Percentiles rank a stretch among this genome's conserved stretches.
Conservation (phyloP, 2,797 vertebrate genomes). For the Dendrocincla tyrannina region DNA sequence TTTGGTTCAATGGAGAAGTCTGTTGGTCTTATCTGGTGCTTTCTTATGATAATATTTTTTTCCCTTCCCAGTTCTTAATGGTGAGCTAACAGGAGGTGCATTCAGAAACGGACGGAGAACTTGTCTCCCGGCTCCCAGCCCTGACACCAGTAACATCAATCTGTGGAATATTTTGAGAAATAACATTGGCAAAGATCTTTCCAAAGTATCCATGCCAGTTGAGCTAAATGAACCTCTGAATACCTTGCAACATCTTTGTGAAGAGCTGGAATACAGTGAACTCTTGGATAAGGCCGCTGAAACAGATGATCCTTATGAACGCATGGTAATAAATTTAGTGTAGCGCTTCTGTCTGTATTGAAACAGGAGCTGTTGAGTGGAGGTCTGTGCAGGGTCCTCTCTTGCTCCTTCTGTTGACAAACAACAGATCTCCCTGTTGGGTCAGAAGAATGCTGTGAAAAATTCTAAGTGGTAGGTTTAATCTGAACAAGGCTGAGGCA, state of each 20-base stretch:
- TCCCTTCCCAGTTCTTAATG: slow-evolving; percentile 87
- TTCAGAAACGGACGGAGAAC: slow-evolving; percentile 93
- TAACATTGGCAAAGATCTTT: slow-evolving; percentile 98
- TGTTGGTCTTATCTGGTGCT: background rate
- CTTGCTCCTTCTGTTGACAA: background rate
- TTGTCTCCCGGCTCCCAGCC: slow-evolving; percentile 90
- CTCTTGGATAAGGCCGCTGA: slow-evolving; percentile 96
- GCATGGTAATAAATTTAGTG: slow-evolving; percentile 86
- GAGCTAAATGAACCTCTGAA: slow-evolving; percentile 98
- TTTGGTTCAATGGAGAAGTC: background rate
- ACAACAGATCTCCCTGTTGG: background rate
- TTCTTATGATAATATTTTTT: slow-evolving; percentile 9
- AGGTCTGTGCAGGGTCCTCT: background rate
- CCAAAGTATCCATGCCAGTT: slow-evolving; percentile 99
- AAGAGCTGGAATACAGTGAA: slow-evolving; percentile 98
- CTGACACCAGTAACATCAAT: slow-evolving; percentile 97
- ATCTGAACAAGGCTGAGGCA: background rate
- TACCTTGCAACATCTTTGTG: slow-evolving; percentile 97
- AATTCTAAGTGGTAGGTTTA: background rate
- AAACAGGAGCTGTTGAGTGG: background rate
- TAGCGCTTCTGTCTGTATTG: background rate
- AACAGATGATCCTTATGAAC: slow-evolving; percentile 91
- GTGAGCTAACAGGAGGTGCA: slow-evolving; percentile 90
- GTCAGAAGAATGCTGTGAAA: background rate
- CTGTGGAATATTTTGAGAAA: slow-evolving; percentile 99